Conservation (phyloP, 2,888 invertebrate genomes). For the Lasioglossum marginatum region DNA sequence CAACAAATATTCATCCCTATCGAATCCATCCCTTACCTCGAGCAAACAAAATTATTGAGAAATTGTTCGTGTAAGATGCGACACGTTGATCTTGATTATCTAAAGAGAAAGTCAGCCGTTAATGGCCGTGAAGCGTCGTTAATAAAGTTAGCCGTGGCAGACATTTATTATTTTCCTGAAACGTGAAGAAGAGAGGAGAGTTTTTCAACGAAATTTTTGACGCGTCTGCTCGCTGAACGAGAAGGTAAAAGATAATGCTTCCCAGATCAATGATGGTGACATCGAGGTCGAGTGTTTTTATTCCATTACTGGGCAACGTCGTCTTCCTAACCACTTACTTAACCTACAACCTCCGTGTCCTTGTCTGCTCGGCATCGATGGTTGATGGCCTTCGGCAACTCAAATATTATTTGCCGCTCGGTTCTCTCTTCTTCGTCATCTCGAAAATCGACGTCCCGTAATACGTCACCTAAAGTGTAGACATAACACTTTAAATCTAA, state of each 20-base stretch:
- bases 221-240: conserved; percentile 33
- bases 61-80: background rate
- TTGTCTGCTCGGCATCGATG: conserved; percentile 56
- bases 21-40: background rate
- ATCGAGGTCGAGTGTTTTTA: conserved; percentile 83
- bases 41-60: background rate
- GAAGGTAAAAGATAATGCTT: conserved; percentile 57
- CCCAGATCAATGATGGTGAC: conserved; percentile 66
- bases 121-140: background rate
- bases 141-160: conserved; percentile 17
- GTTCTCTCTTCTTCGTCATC: conserved; percentile 45
- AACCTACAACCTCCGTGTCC: conserved; percentile 74
- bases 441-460: conserved; percentile 38
- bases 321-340: conserved; percentile 82
- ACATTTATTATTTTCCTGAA: conserved; percentile 37
- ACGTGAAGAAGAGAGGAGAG: background rate
- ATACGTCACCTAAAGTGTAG: conserved; percentile 43
- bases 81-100: background rate
- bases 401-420: conserved; percentile 80
- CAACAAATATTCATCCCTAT: background rate
- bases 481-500: conserved; percentile 55
- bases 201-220: conserved; percentile 53
- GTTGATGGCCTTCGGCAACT: conserved; percentile 78
- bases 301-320: conserved; percentile 80
- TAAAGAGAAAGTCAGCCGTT: background rate